These are phyloP conservation scores for Lobophora halterata DNA, from an alignment of 2,888 invertebrate species.

Conservation along the genomic window DNA sequence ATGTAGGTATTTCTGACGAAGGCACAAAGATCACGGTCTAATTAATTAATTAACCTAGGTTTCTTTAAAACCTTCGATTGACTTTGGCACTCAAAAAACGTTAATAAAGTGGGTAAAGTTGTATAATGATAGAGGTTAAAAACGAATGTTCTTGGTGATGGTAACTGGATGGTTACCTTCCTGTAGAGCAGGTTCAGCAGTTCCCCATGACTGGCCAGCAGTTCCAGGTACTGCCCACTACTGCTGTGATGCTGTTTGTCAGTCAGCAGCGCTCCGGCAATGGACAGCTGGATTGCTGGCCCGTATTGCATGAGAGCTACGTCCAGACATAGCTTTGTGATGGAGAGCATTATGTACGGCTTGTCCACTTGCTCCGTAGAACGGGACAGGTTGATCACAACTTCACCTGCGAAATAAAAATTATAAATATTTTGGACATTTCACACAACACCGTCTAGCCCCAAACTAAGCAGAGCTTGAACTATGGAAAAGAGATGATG, in stretches of 20 bases:
- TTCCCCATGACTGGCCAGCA: conserved; percentile 85
- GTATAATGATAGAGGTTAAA: no score
- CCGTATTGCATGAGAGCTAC: conserved; percentile 89
- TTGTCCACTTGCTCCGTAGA: conserved; percentile 84
- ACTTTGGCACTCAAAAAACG: no score
- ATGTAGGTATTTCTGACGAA: no score
- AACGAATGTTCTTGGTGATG: no score
- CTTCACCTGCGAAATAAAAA: conserved; percentile 63
- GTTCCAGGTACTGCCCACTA: conserved; percentile 88
- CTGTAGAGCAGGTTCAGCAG: conserved; percentile 87
- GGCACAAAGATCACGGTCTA: no score
- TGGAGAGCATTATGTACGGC: conserved; percentile 87
- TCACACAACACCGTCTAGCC: no score
- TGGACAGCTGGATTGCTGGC: conserved; percentile 85
- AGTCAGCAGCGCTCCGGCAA: conserved; percentile 71
- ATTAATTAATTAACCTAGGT: no score
- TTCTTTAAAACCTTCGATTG: no score
- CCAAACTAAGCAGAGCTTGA: no score
- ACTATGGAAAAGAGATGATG: no score
- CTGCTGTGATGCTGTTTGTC: conserved; percentile 88
- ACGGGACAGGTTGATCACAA: conserved; percentile 84
- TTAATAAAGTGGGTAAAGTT: no score
- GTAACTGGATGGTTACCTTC: no score
- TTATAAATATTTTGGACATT: not conserved
- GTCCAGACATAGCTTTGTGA: conserved; percentile 86